A percentile compares a stretch with the other conserved stretches of the same genome.
These are phyloP conservation scores for Cassiopea andromeda DNA, from an alignment of 30 jellyfish, hydroid and myxozoan species.

Conservation along the genomic window DNA sequence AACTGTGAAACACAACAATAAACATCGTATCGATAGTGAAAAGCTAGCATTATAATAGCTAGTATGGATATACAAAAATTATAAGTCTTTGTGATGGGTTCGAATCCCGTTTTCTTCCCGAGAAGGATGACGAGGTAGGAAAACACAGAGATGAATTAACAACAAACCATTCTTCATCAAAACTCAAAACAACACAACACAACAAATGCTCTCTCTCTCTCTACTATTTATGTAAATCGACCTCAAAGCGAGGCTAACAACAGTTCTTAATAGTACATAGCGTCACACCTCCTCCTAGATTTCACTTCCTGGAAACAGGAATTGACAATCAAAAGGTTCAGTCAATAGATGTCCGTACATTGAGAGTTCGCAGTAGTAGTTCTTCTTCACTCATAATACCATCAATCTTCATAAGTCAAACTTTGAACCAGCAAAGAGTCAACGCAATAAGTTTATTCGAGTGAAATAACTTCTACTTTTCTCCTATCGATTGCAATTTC, in stretches of 20 bases:
- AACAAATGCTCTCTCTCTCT: background rate
- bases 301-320: slow-evolving; percentile 7
- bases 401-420: background rate
- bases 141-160: background rate
- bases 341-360: background rate
- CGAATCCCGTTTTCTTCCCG: background rate
- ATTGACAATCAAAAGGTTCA: slow-evolving; percentile 6
- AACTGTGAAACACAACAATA: too few relatives aligned
- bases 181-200: background rate
- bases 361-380: background rate
- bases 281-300: slow-evolving; percentile 30
- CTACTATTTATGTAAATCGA: background rate
- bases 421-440: slow-evolving; percentile 26
- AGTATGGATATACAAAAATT: too few relatives aligned
- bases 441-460: background rate
- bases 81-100: background rate
- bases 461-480: background rate
- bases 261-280: background rate
- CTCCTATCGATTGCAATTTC: background rate
- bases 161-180: background rate
- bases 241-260: slow-evolving; percentile 1
- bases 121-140: background rate
- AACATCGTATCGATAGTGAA: too few relatives aligned
- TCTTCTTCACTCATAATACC: background rate
- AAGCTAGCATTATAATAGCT: too few relatives aligned